These are phyloP conservation scores for Leucozona laternaria DNA, from an alignment of 2,888 invertebrate genomes.

Conservation along the genomic window DNA sequence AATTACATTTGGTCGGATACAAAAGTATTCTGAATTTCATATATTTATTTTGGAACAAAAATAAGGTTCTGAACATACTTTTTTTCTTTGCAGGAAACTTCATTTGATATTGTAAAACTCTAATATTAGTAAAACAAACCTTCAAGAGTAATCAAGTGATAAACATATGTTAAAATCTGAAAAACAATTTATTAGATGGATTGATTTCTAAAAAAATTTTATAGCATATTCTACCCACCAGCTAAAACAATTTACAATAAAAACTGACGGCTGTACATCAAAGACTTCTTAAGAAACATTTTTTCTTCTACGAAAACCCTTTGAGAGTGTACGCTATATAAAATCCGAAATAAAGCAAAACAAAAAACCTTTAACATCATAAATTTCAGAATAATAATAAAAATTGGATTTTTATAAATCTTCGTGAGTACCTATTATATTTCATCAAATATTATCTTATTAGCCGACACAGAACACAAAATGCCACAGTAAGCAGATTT, in stretches of 20 bases:
- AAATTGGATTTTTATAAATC: constrained; percentile 4
- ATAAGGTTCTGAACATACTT: background rate
- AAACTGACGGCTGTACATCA: background rate
- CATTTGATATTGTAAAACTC: background rate
- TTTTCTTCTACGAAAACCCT: background rate
- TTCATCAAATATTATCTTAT: constrained; percentile 1
- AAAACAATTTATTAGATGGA: background rate
- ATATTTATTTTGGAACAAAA: background rate
- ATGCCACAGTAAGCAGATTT: background rate
- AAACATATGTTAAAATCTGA: background rate
- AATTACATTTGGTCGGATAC: background rate
- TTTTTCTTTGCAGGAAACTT: background rate
- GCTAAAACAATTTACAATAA: background rate
- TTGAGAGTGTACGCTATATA: background rate
- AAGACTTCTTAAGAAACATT: background rate
- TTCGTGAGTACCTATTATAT: background rate
- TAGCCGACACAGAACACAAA: background rate
- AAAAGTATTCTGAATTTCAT: background rate
- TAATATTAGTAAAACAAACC: background rate
- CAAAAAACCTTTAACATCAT: background rate
- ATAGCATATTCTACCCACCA: background rate
- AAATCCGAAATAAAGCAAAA: background rate
- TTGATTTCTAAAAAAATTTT: background rate
- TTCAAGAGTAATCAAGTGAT: background rate
- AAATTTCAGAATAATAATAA: constrained; percentile 1